Conservation (phyloP, 2,113 vertebrate genomes). For the Oxyura jamaicensis region DNA sequence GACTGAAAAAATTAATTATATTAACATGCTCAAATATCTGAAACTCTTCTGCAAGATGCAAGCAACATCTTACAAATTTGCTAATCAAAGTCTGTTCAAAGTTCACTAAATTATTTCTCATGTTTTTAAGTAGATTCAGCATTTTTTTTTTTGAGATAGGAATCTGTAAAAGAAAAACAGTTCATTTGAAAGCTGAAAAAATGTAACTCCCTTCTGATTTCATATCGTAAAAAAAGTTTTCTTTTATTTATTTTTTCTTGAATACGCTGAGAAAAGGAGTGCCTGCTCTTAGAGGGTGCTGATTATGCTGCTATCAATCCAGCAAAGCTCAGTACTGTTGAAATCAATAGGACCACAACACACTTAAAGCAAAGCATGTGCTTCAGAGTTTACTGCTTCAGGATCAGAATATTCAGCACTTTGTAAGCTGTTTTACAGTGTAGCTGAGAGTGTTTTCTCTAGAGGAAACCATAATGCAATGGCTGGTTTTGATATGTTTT, state of each 20-base stretch:
- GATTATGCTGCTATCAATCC: background rate
- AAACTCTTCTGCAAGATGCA: background rate
- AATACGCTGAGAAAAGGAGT: background rate
- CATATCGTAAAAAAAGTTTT: background rate
- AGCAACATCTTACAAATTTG: background rate
- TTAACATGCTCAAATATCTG: background rate
- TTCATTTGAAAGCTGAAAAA: background rate
- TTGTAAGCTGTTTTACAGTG: background rate
- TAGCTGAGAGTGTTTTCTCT: background rate
- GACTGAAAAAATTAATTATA: background rate
- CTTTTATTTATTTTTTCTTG: background rate
- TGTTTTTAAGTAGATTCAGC: background rate
- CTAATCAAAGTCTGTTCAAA: background rate
- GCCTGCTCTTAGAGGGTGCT: background rate
- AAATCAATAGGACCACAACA: constrained; percentile 12
- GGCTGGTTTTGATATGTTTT: background rate
- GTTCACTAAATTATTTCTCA: background rate
- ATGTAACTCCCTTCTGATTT: background rate
- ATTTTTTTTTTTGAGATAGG: background rate
- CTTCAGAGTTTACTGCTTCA: constrained; percentile 14
- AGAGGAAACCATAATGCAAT: background rate
- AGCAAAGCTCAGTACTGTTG: constrained; percentile 5
- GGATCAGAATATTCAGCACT: background rate
- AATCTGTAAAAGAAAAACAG: background rate
- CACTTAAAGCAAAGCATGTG: constrained; percentile 9